Evolutionary conservation across 2,888 invertebrate genomes (phyloP).

Genomic region (Choristoneura rosaceana): DNA sequence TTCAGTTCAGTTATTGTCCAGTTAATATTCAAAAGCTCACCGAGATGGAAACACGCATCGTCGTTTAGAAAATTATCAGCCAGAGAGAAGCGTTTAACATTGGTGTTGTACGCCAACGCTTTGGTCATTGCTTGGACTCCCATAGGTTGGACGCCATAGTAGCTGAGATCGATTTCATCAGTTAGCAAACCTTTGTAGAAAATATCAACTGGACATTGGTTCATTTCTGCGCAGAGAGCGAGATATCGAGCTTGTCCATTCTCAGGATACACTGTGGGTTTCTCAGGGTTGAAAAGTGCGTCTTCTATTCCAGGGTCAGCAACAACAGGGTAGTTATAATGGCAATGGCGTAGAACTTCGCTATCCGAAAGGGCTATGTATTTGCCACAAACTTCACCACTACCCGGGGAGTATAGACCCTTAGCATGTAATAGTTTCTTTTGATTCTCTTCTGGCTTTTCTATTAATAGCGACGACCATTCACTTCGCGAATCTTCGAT

Average conservation of each 20-base stretch:
- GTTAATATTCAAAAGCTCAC: slow-evolving; percentile 56
- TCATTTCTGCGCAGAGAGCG: slow-evolving; percentile 57
- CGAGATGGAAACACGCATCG: slow-evolving; percentile 62
- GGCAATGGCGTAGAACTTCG: slow-evolving; percentile 50
- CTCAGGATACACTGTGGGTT: slow-evolving; percentile 49
- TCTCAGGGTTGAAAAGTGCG: slow-evolving; percentile 51
- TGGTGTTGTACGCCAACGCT: slow-evolving; percentile 56
- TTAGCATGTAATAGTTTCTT: slow-evolving; percentile 48
- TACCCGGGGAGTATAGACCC: slow-evolving; percentile 55
- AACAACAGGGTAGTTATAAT: slow-evolving; percentile 58
- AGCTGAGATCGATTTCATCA: slow-evolving; percentile 55
- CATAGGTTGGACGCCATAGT: slow-evolving; percentile 55
- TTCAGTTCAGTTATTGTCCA: slow-evolving; percentile 54
- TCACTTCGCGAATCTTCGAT: slow-evolving; percentile 53
- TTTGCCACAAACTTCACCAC: slow-evolving; percentile 56
- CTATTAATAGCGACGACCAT: slow-evolving; percentile 56
- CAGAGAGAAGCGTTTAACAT: slow-evolving; percentile 53
- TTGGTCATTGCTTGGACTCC: slow-evolving; percentile 59
- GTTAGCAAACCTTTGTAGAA: slow-evolving; percentile 55
- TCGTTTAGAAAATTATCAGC: slow-evolving; percentile 59
- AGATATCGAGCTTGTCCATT: slow-evolving; percentile 60
- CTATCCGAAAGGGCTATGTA: slow-evolving; percentile 57
- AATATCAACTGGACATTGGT: slow-evolving; percentile 52
- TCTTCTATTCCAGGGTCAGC: slow-evolving; percentile 59
- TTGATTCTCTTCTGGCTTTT: slow-evolving; percentile 46